These are phyloP conservation scores for Diloba caeruleocephala DNA, from an alignment of 2,888 invertebrate species.

Conservation along the genomic window DNA sequence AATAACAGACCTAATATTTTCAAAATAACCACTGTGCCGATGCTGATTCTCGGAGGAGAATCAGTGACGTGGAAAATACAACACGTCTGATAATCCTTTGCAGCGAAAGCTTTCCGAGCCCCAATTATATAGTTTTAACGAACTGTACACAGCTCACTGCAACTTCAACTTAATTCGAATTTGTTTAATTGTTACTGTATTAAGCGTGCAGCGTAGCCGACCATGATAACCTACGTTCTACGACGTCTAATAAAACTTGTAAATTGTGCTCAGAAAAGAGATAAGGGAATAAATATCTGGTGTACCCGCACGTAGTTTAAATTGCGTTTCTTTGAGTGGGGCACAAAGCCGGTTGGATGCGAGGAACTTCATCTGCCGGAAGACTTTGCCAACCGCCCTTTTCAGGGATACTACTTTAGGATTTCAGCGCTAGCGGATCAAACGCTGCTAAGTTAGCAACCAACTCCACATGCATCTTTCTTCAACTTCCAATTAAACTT, in stretches of 20 bases:
- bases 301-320: conserved; percentile 81
- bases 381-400: conserved; percentile 70
- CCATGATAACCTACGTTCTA: conserved; percentile 29
- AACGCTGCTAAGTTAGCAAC: conserved; percentile 60
- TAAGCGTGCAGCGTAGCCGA: conserved; percentile 18
- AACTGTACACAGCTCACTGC: conserved; percentile 65
- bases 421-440: conserved; percentile 64
- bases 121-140: conserved; percentile 75
- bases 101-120: conserved; percentile 51
- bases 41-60: conserved; percentile 11
- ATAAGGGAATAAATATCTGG: conserved; percentile 75
- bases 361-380: conserved; percentile 70
- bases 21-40: conserved; percentile 9
- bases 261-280: conserved; percentile 62
- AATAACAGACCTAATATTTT: conserved; percentile 1
- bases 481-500: conserved; percentile 49
- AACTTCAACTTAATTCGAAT: conserved; percentile 65
- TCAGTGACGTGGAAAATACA: conserved; percentile 46
- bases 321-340: conserved; percentile 80
- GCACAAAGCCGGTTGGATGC: conserved; percentile 73
- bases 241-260: conserved; percentile 61
- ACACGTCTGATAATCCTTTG: conserved; percentile 58
- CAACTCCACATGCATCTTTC: conserved; percentile 44
- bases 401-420: conserved; percentile 67
- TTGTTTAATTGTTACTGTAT: conserved; percentile 65